Percentiles rank a stretch among this genome's conserved stretches.
Conservation (phyloP, 2,888 invertebrate species). For the Ennomos quercinarius region DNA sequence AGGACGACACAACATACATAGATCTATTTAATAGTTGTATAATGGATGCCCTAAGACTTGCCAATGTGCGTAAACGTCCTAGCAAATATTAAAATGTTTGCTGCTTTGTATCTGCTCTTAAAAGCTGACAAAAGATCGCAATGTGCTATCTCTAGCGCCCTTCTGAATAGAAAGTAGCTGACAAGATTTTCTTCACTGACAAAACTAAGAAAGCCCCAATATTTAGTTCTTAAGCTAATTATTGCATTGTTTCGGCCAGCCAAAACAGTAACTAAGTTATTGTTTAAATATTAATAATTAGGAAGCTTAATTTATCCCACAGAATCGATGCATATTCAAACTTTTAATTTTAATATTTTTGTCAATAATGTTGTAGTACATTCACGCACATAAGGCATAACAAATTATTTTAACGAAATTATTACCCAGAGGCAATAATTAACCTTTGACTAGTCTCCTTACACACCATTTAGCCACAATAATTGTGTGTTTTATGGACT, state of each 20-base stretch:
- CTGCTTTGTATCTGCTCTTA: slow-evolving; percentile 9
- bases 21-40: slow-evolving; percentile 34
- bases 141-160: slow-evolving; percentile 14
- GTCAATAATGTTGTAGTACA: slow-evolving; percentile 32
- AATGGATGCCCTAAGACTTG: slow-evolving; percentile 28
- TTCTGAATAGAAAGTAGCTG: slow-evolving; percentile 20
- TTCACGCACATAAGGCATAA: slow-evolving; percentile 56
- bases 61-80: slow-evolving; percentile 29
- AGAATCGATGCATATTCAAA: neutral
- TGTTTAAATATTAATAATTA: slow-evolving; percentile 31
- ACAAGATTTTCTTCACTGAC: slow-evolving; percentile 24
- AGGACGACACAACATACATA: slow-evolving; percentile 79
- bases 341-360: slow-evolving; percentile 19
- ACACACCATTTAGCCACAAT: slow-evolving; percentile 67
- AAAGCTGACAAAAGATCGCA: slow-evolving; percentile 16
- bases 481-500: slow-evolving; percentile 66
- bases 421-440: slow-evolving; percentile 63
- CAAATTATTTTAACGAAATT: slow-evolving; percentile 55
- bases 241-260: slow-evolving; percentile 4
- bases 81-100: slow-evolving; percentile 8
- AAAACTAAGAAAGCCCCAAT: slow-evolving; percentile 5
- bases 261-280: slow-evolving; percentile 3
- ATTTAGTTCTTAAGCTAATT: no score
- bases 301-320: slow-evolving; percentile 16
- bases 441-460: slow-evolving; percentile 80